Evolutionary conservation across 1,140 invertebrate genomes (phyloP).

Genomic region (Muscidifurax raptorellus): DNA sequence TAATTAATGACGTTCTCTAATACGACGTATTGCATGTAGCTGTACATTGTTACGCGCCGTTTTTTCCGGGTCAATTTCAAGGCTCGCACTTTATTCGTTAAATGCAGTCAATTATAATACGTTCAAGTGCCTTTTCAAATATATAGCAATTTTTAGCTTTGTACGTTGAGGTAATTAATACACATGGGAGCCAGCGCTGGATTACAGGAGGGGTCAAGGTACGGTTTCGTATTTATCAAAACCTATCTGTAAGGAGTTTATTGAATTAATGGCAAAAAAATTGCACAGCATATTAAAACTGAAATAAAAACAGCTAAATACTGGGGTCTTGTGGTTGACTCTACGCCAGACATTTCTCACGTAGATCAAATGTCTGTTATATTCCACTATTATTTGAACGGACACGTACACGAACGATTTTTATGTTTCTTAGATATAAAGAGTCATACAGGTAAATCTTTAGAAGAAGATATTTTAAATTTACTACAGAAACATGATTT

Average conservation of each 20-base stretch:
- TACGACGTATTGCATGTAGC: background rate
- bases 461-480: conserved; percentile 48
- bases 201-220: conserved; percentile 61
- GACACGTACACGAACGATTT: conserved; percentile 56
- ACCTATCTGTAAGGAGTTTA: conserved; percentile 61
- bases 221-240: conserved; percentile 62
- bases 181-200: no score
- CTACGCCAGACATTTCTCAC: conserved; percentile 65
- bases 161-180: conserved; percentile 42
- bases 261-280: conserved; percentile 36
- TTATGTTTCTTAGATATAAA: conserved; percentile 56
- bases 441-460: conserved; percentile 57
- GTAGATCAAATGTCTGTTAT: conserved; percentile 66
- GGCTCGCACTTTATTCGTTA: no score
- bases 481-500: background rate
- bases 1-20: conserved; percentile 12
- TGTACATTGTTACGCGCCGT: conserved; percentile 28
- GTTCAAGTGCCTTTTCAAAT: no score
- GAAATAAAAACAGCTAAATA: conserved; percentile 52
- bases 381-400: conserved; percentile 57
- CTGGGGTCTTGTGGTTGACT: conserved; percentile 62
- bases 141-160: no score
- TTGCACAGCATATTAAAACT: conserved; percentile 21
- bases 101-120: background rate
- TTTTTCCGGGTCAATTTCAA: background rate